phyloP scores from a whole-genome alignment of 2,797 vertebrate species.

The Anabacerthia variegaticeps region DNA sequence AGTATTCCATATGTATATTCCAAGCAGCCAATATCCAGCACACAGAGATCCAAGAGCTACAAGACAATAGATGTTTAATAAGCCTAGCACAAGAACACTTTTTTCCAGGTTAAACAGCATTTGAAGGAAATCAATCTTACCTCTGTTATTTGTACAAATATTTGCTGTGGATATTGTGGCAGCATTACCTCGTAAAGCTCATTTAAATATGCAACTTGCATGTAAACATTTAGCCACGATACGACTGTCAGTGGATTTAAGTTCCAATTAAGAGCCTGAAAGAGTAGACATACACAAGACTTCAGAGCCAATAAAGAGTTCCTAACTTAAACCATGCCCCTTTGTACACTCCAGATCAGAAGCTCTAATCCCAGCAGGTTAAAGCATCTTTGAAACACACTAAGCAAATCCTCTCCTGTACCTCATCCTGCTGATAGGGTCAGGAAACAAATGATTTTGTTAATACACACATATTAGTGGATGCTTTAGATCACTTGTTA shows the following conservation, averaged over 20 bases:
- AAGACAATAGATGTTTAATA: background rate
- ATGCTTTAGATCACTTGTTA: background rate
- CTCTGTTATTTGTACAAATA: constrained; percentile 91
- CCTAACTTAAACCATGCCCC: background rate
- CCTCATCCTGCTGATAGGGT: background rate
- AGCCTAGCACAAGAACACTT: background rate
- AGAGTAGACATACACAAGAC: background rate
- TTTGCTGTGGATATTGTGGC: constrained; percentile 89
- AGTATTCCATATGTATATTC: constrained; percentile 89
- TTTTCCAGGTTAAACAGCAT: background rate
- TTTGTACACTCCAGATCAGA: background rate
- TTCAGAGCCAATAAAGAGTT: background rate
- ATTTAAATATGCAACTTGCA: constrained; percentile 94
- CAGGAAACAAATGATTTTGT: background rate
- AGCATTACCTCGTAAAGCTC: constrained; percentile 81
- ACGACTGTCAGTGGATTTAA: constrained; percentile 91
- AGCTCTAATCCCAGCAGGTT: background rate
- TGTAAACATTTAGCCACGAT: constrained; percentile 95
- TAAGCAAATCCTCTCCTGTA: background rate
- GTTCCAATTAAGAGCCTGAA: constrained; percentile 92
- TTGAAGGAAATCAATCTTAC: constrained; percentile 65
- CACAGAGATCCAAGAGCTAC: constrained; percentile 90
- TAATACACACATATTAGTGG: background rate
- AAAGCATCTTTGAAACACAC: background rate
- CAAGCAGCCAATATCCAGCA: constrained; percentile 89